Evolutionary conservation across 2,113 vertebrate genomes (phyloP).

Genomic region (Bufo gargarizans): DNA sequence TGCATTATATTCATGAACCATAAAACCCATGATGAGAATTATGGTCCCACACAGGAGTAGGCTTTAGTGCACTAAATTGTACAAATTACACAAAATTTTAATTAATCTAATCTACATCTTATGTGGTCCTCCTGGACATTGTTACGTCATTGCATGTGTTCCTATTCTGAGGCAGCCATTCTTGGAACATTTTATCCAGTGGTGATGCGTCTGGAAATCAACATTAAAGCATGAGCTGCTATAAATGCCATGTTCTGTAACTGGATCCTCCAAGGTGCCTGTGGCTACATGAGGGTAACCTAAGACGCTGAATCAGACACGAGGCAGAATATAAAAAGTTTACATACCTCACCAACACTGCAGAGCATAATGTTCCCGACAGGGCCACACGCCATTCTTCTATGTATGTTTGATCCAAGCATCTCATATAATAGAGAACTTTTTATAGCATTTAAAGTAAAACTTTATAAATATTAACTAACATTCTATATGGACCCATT

Average conservation of each 20-base stretch:
- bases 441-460: background rate
- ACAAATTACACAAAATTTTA: no score
- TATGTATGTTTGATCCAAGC: background rate
- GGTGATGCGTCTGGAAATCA: background rate
- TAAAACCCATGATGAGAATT: no score
- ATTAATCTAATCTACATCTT: no score
- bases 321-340: background rate
- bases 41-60: no score
- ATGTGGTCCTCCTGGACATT: no score
- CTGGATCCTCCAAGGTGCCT: background rate
- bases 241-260: conserved; percentile 24
- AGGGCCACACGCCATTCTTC: background rate
- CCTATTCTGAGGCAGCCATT: background rate
- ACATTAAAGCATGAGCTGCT: background rate
- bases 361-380: background rate
- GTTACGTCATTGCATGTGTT: no score
- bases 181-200: background rate
- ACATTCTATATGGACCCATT: background rate
- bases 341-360: background rate
- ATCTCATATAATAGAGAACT: background rate
- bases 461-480: background rate
- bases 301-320: background rate
- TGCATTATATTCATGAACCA: no score
- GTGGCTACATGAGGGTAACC: background rate
- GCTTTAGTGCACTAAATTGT: no score